phyloP scores from a whole-genome alignment of 2,797 vertebrate genomes.

The Melanotaenia pygmaea region DNA sequence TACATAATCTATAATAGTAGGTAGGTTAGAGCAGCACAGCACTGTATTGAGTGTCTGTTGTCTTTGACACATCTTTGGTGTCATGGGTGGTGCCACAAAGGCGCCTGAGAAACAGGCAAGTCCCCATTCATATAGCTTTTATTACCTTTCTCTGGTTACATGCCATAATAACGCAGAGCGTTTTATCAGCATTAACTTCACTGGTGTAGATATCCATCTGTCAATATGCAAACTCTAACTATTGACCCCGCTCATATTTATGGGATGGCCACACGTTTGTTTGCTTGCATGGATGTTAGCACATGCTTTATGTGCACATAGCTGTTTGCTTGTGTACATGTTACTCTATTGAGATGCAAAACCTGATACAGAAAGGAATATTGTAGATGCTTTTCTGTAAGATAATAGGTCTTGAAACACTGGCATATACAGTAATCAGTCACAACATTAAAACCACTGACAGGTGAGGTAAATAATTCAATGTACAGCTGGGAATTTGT shows the following conservation, averaged over 20 bases:
- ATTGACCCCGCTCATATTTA: conserved; percentile 58
- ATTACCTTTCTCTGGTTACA: conserved; percentile 80
- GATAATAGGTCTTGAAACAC: conserved; percentile 16
- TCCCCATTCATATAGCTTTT: conserved; percentile 74
- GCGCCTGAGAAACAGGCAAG: conserved; percentile 74
- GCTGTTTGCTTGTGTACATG: conserved; percentile 12
- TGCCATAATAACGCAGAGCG: conserved; percentile 51
- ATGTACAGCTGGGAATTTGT: not conserved
- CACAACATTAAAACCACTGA: conserved; percentile 16
- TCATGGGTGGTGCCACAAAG: conserved; percentile 77
- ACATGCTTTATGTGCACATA: not conserved
- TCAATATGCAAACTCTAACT: conserved; percentile 65
- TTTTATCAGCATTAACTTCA: conserved; percentile 74
- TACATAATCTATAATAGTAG: conserved; percentile 70
- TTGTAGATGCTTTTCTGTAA: conserved; percentile 20
- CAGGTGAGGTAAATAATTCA: conserved; percentile 2
- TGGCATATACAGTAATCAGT: not conserved
- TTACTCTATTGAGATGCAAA: conserved; percentile 69
- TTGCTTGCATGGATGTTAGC: conserved; percentile 19
- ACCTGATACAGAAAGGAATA: conserved; percentile 13
- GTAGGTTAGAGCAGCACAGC: conserved; percentile 41
- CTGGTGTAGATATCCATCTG: conserved; percentile 70
- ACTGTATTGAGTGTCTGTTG: conserved; percentile 77
- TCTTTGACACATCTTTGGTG: conserved; percentile 82
- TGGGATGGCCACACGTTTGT: conserved; percentile 42